Conservation (phyloP, 1,140 invertebrate genomes). For the Meloidogyne hapla region DNA sequence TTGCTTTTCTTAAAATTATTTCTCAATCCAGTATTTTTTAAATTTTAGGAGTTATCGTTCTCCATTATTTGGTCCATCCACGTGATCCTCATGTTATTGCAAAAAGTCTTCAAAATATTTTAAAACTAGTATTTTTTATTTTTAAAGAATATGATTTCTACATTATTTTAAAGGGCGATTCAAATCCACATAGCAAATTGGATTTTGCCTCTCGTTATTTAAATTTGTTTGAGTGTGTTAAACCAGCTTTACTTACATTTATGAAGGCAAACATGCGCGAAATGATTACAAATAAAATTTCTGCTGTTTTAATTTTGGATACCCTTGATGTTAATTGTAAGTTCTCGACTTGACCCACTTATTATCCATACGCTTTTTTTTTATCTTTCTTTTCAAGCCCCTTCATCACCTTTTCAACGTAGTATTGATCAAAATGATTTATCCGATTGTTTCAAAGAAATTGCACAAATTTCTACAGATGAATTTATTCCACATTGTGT, state of each 20-base stretch:
- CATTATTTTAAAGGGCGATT: conserved; percentile 42
- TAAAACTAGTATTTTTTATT: conserved; percentile 35
- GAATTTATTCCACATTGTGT: conserved; percentile 49
- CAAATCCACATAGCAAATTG: conserved; percentile 44
- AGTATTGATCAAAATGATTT: conserved; percentile 33
- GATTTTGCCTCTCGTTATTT: conserved; percentile 30
- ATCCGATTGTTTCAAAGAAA: conserved; percentile 47
- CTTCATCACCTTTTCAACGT: conserved; percentile 33
- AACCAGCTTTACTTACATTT: conserved; percentile 40
- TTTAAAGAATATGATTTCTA: background rate
- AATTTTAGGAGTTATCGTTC: conserved; percentile 67
- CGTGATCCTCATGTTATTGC: conserved; percentile 68
- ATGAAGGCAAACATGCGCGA: conserved; percentile 51
- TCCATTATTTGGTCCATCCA: conserved; percentile 81
- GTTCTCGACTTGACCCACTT: too few relatives aligned
- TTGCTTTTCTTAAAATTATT: conserved; percentile 6
- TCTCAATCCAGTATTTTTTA: conserved; percentile 51
- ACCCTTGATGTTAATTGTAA: conserved; percentile 27
- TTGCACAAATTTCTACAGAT: conserved; percentile 48
- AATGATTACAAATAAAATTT: conserved; percentile 45
- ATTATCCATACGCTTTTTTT: too few relatives aligned
- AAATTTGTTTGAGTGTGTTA: conserved; percentile 45
- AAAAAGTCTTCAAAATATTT: conserved; percentile 41
- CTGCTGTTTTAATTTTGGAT: conserved; percentile 44
- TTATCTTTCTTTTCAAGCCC: conserved; percentile 31